Base-by-base conservation (phyloP, 1,140 invertebrate species). In the Sycophaga agraensis region DNA sequence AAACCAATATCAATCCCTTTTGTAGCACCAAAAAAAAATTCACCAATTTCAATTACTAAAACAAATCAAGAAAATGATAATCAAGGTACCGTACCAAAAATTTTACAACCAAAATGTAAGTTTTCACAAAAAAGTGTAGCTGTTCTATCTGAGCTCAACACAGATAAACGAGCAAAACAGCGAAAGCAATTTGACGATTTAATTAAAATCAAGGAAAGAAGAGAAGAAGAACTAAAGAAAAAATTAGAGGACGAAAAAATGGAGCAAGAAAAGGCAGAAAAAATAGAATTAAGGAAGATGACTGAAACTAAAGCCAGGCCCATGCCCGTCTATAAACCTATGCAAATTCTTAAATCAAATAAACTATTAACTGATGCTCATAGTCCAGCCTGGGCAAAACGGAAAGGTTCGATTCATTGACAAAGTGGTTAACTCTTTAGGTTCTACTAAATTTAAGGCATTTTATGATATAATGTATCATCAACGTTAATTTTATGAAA, bases 171-270 rank as follows among this genome's bases (percentile, higher is more conserved):
- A 42, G 75, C 76, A 0, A 73, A 64, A 16, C 68, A 79, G 26
- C 64, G 79, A 50, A 62, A 59, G 1, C 72, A 74, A 26, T 81
- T 73, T 53, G 73, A 82, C 21, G 73, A 79, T 12, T 75, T 73
- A 9, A 6, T 80, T 0, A 80, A 70, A 26, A 68, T 68, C 8
- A 78, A 75, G 19, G 73, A 79, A 67, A 58, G 64, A 5, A 59
- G 70, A 11, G 60, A 71, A 1, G 70, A 70, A n/a, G 63, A 62
- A 4, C 60, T 67, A 4, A 72, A 66, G 12, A 66, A 55, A 22
- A 66, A 70, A 28, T 62, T 60, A 4, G 65, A 73, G 40, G 72
- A 73, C 19, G 68, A 70, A 6, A 56, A 40, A 53, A 14, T 70
- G 7, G 49, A 40, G 5, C 58, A 65, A 37, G 72, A 79, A 31